A percentile compares a stretch with the other conserved stretches of the same genome.
Evolutionary conservation across 2,888 invertebrate genomes (phyloP).

Genomic region (Agrochola macilenta): DNA sequence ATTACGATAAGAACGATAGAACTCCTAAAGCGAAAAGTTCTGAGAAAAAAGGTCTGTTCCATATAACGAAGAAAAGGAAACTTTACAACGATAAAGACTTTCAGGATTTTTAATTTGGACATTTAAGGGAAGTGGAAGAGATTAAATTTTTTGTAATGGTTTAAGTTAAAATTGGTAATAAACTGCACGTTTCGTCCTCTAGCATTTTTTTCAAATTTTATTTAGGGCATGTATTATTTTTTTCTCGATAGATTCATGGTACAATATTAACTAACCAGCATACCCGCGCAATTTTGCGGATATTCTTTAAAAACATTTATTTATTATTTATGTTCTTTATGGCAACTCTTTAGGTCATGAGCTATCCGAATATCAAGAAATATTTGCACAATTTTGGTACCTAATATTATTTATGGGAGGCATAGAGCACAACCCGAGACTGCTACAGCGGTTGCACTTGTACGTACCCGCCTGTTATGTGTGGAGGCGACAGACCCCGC

Average conservation of each 20-base stretch:
- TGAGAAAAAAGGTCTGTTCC: constrained; percentile 84
- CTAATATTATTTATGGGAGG: too few relatives aligned
- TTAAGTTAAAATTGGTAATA: constrained; percentile 31
- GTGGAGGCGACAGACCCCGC: too few relatives aligned
- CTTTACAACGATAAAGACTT: constrained; percentile 85
- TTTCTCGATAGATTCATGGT: neutral
- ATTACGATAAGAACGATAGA: constrained; percentile 74
- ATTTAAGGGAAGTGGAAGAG: neutral
- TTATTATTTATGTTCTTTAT: too few relatives aligned
- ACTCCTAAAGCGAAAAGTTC: constrained; percentile 65
- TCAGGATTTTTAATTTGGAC: constrained; percentile 79
- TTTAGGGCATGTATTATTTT: neutral
- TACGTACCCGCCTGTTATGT: too few relatives aligned
- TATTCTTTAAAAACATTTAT: too few relatives aligned
- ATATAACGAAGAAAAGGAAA: constrained; percentile 86
- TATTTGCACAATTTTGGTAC: too few relatives aligned
- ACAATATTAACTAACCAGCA: neutral
- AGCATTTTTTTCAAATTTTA: neutral
- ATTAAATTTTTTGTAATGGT: neutral
- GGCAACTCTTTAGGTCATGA: too few relatives aligned
- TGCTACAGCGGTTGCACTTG: too few relatives aligned
- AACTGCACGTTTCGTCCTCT: constrained; percentile 41
- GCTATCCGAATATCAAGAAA: too few relatives aligned
- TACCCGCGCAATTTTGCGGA: too few relatives aligned
- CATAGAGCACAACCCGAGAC: too few relatives aligned